A percentile compares a stretch with the other conserved stretches of the same genome.
phyloP scores from a whole-genome alignment of 2,797 vertebrate species.

The Meda fulgida region DNA sequence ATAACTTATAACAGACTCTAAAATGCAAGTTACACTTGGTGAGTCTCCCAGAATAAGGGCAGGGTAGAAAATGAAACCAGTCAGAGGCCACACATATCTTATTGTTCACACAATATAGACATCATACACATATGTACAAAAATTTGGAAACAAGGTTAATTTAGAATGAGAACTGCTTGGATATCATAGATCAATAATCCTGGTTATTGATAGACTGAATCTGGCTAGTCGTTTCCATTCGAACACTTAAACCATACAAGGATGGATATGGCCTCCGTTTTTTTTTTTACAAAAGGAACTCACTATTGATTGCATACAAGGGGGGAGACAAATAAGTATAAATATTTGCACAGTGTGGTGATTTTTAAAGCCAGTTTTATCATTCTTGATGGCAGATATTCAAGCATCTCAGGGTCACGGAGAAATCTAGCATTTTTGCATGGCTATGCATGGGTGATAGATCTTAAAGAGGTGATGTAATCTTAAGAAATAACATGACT shows the following conservation, averaged over 20 bases:
- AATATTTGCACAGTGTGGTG: constrained; percentile 47
- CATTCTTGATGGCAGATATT: constrained; percentile 66
- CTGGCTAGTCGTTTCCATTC: constrained; percentile 35
- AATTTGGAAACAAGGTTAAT: constrained; percentile 68
- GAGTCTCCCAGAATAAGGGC: constrained; percentile 71
- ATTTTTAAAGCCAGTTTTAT: constrained; percentile 29
- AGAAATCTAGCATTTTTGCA: constrained; percentile 61
- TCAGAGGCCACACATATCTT: constrained; percentile 72
- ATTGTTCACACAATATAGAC: constrained; percentile 61
- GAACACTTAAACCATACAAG: constrained; percentile 41
- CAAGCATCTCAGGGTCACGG: constrained; percentile 74
- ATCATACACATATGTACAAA: constrained; percentile 55
- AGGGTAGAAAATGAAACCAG: constrained; percentile 72
- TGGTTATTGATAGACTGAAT: constrained; percentile 56
- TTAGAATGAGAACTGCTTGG: constrained; percentile 74
- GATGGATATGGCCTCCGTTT: constrained; percentile 29
- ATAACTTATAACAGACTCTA: constrained; percentile 27
- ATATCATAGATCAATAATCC: constrained; percentile 65
- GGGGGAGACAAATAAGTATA: constrained; percentile 8
- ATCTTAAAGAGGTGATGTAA: constrained; percentile 53
- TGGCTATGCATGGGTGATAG: constrained; percentile 69
- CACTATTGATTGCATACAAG: constrained; percentile 24
- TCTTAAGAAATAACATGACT: constrained; percentile 56
- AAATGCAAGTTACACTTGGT: constrained; percentile 51
- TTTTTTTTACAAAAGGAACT: constrained; percentile 40